phyloP scores from a whole-genome alignment of 2,113 vertebrate genomes.

The Gila orcuttii region DNA sequence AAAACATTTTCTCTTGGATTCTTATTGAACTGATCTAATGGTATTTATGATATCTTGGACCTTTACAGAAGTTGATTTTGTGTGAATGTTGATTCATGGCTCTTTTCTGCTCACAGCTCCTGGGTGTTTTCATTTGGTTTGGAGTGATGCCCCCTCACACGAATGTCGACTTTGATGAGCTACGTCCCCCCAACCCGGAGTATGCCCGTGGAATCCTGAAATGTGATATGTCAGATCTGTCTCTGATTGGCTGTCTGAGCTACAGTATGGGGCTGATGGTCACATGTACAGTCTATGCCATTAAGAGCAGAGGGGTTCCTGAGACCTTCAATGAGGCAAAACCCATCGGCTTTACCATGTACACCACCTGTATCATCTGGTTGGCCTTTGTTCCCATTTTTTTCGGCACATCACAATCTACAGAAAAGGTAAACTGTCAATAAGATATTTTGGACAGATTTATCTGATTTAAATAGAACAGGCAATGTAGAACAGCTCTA shows the following conservation, averaged over 20 bases:
- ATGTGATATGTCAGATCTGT: conserved; percentile 91
- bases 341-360: conserved; percentile 90
- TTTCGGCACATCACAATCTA: conserved; percentile 87
- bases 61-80: neutral
- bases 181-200: conserved; percentile 84
- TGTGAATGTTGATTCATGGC: neutral
- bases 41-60: neutral
- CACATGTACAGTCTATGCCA: conserved; percentile 88
- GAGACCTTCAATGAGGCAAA: conserved; percentile 94
- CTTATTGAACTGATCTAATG: neutral
- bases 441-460: neutral
- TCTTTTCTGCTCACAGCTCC: conserved; percentile 64
- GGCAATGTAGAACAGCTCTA: neutral
- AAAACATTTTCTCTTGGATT: neutral
- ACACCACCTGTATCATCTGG: conserved; percentile 90
- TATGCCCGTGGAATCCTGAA: conserved; percentile 86
- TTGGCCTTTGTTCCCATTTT: conserved; percentile 92
- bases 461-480: neutral
- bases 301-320: conserved; percentile 87
- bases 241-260: conserved; percentile 84
- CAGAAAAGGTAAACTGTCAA: conserved; percentile 80
- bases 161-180: conserved; percentile 88
- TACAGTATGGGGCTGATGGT: conserved; percentile 90
- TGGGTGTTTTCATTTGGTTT: conserved; percentile 84
- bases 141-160: conserved; percentile 82